Base-by-base conservation (phyloP, 2,888 invertebrate species). In the Rotaria macrura region DNA sequence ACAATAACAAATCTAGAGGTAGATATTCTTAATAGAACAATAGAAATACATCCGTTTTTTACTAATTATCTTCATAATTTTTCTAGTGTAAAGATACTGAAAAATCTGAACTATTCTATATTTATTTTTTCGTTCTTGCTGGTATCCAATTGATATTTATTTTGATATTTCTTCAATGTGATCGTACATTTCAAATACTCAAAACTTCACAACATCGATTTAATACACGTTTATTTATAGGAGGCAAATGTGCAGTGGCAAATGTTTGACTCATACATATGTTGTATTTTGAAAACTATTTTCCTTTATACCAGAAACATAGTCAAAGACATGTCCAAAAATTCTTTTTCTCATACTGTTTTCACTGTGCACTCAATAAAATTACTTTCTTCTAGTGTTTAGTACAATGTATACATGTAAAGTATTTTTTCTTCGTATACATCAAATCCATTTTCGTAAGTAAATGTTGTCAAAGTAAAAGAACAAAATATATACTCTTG, bases 71-170 rank as follows among this genome's bases (percentile, higher is more conserved):
- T n/a, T n/a, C n/a, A n/a, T n/a, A n/a, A n/a, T n/a, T n/a, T n/a
- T n/a, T n/a, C n/a, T 65, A 65, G 65, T 65, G 65, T 10, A 17
- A 29, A 34, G 65, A 65, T 17, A n/a, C 34, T 12, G 25, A 43
- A 43, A 38, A 74, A 20, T 23, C 40, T 38, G 40, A 74, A 74
- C 25, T 74, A 12, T 40, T 40, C 14, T 74, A 38, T 20, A 9
- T 74, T 74, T 74, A 74, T 74, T 74, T 74, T 74, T 74, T 40
- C 43, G 43, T 74, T 40, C 40, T 74, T 38, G 74, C 74, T 74
- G 74, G 40, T n/a, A 74, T 74, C 9, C 74, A 74, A 74, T 10
- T 74, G 6, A 6, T 74, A 17, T 74, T 74, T 40, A 38, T 74
- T 40, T 43, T 74, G 12, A 40, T 74, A 25, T 40, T 74, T 43